Percentiles rank a stretch among this genome's conserved stretches.
phyloP scores from a whole-genome alignment of 2,888 invertebrate species.

The Drosophila formosana region DNA sequence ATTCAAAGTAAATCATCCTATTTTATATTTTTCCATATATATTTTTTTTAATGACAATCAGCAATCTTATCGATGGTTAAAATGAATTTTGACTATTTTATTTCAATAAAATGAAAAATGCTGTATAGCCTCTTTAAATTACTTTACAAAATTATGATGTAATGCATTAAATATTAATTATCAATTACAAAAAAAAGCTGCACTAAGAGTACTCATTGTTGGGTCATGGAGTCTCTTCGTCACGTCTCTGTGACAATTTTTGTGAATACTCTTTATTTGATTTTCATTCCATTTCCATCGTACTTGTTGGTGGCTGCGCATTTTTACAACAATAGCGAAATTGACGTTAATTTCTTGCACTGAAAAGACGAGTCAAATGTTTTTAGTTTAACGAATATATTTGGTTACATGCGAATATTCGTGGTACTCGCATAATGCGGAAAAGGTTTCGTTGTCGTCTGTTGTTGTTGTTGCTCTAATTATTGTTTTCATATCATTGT shows the following conservation, averaged over 20 bases:
- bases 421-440: background rate
- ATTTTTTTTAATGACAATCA: no score
- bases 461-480: background rate
- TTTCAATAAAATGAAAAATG: no score
- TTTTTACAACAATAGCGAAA: slow-evolving; percentile 39
- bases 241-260: slow-evolving; percentile 19
- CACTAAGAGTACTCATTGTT: background rate
- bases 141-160: background rate
- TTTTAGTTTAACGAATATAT: slow-evolving; percentile 21
- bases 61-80: no score
- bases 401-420: slow-evolving; percentile 17
- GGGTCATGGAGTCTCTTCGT: background rate
- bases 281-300: slow-evolving; percentile 23
- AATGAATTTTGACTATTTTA: no score
- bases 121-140: background rate
- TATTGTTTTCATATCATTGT: slow-evolving; percentile 1
- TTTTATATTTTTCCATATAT: no score
- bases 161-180: background rate
- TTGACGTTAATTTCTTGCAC: slow-evolving; percentile 33
- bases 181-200: background rate
- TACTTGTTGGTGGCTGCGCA: background rate
- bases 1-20: no score
- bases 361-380: slow-evolving; percentile 24
- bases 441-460: background rate
- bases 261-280: slow-evolving; percentile 38